phyloP scores from a whole-genome alignment of 92 coral and sea anemone genomes.

The Montipora capitata region DNA sequence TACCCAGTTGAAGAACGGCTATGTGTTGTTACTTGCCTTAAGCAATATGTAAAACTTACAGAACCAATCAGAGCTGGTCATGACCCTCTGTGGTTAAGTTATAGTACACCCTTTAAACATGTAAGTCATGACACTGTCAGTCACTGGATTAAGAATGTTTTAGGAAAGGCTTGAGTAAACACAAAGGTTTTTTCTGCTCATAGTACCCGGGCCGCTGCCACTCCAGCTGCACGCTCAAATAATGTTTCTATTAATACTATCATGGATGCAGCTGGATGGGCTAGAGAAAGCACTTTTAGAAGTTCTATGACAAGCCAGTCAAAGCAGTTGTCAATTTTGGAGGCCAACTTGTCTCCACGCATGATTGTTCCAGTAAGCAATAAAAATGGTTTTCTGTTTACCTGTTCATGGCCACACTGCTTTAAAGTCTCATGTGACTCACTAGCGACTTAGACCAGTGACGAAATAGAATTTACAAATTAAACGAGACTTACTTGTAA shows the following conservation, averaged over 20 bases:
- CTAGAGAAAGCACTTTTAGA: conserved; percentile 1
- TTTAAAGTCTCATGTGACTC: background rate
- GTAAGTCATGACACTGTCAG: conserved; percentile 28
- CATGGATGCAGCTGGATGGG: conserved; percentile 30
- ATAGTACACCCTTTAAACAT: conserved; percentile 39
- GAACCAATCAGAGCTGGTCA: conserved; percentile 26
- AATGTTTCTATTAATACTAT: conserved; percentile 10
- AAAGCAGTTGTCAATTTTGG: conserved; percentile 24
- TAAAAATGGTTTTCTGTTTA: background rate
- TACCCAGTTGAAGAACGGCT: conserved; percentile 41
- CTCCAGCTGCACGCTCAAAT: conserved; percentile 7
- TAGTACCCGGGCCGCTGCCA: conserved; percentile 13
- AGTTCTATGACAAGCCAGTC: conserved; percentile 32
- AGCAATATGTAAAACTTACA: conserved; percentile 42
- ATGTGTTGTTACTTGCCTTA: conserved; percentile 19
- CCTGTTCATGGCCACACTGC: conserved; percentile 22
- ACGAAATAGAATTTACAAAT: conserved; percentile 7
- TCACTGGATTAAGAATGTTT: conserved; percentile 24
- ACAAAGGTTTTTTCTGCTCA: conserved; percentile 20
- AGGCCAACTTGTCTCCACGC: background rate
- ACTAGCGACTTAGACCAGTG: conserved; percentile 4
- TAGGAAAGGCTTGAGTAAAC: conserved; percentile 1
- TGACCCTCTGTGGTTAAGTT: conserved; percentile 45
- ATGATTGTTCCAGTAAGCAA: background rate
- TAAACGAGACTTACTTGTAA: conserved; percentile 15